Conservation (phyloP, 2,797 vertebrate genomes). For the Tenualosa thibaudeaui region DNA sequence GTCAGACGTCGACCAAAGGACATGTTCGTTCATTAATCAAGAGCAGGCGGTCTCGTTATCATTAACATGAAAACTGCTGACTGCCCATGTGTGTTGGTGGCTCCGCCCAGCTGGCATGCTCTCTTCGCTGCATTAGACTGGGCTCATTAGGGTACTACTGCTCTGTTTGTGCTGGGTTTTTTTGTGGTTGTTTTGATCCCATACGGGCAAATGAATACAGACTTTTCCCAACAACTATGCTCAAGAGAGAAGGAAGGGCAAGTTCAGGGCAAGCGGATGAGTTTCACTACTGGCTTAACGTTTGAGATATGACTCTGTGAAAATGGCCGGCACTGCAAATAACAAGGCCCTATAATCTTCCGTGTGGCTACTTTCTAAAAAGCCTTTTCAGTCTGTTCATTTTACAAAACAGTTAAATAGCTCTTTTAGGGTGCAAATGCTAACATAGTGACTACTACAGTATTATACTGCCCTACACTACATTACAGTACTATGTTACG, state of each 20-base stretch:
- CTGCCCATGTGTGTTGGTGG: constrained; percentile 55
- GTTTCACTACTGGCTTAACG: neutral
- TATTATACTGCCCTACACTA: too few species aligned
- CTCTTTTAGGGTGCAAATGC: too few species aligned
- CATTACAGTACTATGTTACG: too few species aligned
- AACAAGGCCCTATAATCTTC: too few species aligned
- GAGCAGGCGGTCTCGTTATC: constrained; percentile 60
- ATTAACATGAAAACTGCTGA: constrained; percentile 68
- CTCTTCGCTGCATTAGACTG: neutral
- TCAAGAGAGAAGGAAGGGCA: neutral
- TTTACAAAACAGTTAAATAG: too few species aligned
- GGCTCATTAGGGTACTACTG: neutral
- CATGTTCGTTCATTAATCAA: constrained; percentile 67
- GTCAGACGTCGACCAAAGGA: constrained; percentile 57
- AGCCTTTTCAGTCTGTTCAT: too few species aligned
- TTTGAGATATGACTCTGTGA: too few species aligned
- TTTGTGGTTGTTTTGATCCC: neutral
- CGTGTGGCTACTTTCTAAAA: too few species aligned
- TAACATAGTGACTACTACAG: too few species aligned
- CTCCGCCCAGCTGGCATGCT: constrained; percentile 25
- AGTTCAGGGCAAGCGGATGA: neutral
- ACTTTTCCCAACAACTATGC: neutral
- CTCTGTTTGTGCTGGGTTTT: neutral
- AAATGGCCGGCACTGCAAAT: too few species aligned
- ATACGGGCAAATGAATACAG: neutral